Evolutionary conservation across 1,140 invertebrate species (phyloP).

Genomic region (Listronotus bonariensis): DNA sequence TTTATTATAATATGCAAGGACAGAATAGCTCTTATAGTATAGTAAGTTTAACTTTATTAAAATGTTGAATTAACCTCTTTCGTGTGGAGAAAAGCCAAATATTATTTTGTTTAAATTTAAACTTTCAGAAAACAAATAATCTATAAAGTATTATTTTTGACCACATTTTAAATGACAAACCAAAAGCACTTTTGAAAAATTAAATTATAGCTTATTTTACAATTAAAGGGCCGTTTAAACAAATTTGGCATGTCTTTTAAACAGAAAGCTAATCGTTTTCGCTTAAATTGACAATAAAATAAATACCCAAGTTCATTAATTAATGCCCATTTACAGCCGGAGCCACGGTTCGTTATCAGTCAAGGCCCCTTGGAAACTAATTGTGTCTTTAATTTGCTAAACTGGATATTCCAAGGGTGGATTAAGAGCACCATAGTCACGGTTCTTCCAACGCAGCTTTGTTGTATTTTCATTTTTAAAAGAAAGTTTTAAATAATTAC

Average conservation of each 20-base stretch:
- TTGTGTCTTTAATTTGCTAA: constrained; percentile 37
- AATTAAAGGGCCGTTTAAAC: constrained; percentile 16
- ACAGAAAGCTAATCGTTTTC: constrained; percentile 25
- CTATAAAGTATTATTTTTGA: too few relatives aligned
- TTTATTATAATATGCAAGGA: too few relatives aligned
- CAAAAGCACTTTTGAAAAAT: too few relatives aligned
- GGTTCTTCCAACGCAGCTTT: background rate
- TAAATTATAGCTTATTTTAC: too few relatives aligned
- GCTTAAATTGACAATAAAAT: constrained; percentile 36
- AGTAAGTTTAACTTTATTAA: too few relatives aligned
- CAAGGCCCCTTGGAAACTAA: constrained; percentile 31
- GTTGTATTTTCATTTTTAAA: background rate
- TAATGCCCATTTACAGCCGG: constrained; percentile 27
- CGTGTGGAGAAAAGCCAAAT: too few relatives aligned
- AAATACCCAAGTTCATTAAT: constrained; percentile 36
- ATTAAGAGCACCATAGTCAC: constrained; percentile 19
- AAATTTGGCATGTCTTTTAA: constrained; percentile 15
- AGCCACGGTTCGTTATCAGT: constrained; percentile 32
- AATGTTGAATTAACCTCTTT: too few relatives aligned
- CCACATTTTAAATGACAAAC: too few relatives aligned
- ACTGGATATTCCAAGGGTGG: constrained; percentile 25
- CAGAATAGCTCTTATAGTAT: too few relatives aligned
- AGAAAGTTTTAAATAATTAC: constrained; percentile 3
- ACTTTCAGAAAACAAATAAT: too few relatives aligned
- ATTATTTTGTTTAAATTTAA: too few relatives aligned